phyloP scores from a whole-genome alignment of 2,888 invertebrate genomes.

The Sinhomidia bicolor region DNA sequence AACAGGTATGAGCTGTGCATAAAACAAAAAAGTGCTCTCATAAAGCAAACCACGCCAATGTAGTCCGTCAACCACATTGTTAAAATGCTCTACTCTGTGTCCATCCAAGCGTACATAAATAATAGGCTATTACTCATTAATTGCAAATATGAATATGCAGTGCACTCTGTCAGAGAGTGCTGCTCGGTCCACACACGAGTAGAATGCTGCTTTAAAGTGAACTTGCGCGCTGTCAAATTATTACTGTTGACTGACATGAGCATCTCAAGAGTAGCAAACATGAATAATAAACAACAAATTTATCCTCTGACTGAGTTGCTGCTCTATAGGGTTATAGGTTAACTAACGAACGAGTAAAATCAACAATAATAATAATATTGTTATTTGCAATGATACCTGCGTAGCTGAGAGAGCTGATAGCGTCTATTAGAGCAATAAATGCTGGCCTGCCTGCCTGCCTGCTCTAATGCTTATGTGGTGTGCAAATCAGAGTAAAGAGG shows the following conservation, averaged over 20 bases:
- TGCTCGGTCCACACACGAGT: neutral
- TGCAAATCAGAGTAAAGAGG: no score
- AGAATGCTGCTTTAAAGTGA: slow-evolving; percentile 12
- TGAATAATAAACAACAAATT: slow-evolving; percentile 46
- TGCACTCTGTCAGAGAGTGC: neutral
- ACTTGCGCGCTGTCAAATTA: slow-evolving; percentile 60
- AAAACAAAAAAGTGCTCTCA: slow-evolving; percentile 53
- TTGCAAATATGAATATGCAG: slow-evolving; percentile 45
- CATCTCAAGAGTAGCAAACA: neutral
- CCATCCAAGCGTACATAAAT: slow-evolving; percentile 28
- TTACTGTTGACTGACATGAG: slow-evolving; percentile 53
- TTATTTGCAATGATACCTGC: slow-evolving; percentile 7
- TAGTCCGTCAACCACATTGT: slow-evolving; percentile 49
- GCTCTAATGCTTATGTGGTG: no score
- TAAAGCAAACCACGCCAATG: slow-evolving; percentile 61
- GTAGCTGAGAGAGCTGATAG: neutral
- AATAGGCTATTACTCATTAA: slow-evolving; percentile 40
- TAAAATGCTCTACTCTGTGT: slow-evolving; percentile 39
- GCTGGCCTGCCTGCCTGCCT: no score
- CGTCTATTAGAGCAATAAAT: no score
- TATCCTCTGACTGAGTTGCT: no score
- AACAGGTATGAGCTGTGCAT: neutral
- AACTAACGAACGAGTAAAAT: slow-evolving; percentile 49
- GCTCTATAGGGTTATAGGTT: slow-evolving; percentile 63
- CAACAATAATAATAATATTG: slow-evolving; percentile 14